Evolutionary conservation across 2,888 invertebrate genomes (phyloP).

Genomic region (Orchesella flavescens): DNA sequence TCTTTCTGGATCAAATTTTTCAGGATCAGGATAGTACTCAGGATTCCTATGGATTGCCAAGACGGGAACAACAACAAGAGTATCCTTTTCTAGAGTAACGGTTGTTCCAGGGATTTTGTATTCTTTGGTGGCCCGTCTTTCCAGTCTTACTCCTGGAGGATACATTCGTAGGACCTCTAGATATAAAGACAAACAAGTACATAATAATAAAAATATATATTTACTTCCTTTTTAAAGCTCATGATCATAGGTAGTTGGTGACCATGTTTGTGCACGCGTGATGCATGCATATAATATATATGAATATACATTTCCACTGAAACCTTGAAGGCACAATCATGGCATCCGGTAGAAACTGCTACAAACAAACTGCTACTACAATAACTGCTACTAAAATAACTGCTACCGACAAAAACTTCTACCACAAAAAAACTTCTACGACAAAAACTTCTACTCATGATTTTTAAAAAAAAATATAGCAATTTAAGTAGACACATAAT

Average conservation of each 20-base stretch:
- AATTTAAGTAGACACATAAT: no score
- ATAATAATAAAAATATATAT: slow-evolving; percentile 4
- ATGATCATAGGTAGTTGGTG: no score
- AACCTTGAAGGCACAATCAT: no score
- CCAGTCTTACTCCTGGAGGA: slow-evolving; percentile 54
- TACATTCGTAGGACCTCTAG: slow-evolving; percentile 61
- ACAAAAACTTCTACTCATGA: no score
- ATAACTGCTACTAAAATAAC: no score
- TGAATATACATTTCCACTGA: no score
- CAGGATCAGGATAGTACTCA: slow-evolving; percentile 59
- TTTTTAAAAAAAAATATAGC: no score
- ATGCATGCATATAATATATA: not conserved
- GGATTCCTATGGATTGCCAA: slow-evolving; percentile 60
- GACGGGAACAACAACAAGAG: slow-evolving; percentile 41
- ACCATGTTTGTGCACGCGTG: not conserved
- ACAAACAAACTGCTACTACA: no score
- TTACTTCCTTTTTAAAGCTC: no score
- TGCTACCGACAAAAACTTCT: no score
- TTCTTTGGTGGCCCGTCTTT: slow-evolving; percentile 51
- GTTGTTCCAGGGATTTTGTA: slow-evolving; percentile 55
- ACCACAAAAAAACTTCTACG: no score
- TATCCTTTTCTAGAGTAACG: slow-evolving; percentile 46
- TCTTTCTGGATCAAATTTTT: slow-evolving; percentile 66
- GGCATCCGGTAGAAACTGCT: no score
- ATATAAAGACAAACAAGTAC: not conserved